A percentile compares a stretch with the other conserved stretches of the same genome.
Conservation (phyloP, 2,888 invertebrate genomes). For the Mantis religiosa region DNA sequence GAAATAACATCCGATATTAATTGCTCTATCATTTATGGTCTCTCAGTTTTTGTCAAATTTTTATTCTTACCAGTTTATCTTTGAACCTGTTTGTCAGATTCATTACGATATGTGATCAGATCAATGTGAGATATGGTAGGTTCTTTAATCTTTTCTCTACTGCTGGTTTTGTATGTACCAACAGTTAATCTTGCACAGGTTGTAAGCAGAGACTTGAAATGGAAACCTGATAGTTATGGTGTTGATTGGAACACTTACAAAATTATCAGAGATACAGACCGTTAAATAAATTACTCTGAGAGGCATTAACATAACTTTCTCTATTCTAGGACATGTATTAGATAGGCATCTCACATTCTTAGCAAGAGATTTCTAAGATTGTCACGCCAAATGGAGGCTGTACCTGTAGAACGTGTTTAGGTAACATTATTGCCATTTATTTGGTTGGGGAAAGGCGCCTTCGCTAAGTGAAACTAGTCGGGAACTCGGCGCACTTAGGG, state of each 20-base stretch:
- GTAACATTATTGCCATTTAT: not conserved
- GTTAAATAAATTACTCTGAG: not conserved
- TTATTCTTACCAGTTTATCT: too few relatives aligned
- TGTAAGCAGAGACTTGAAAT: not conserved
- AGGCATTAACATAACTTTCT: not conserved
- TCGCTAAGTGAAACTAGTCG: not conserved
- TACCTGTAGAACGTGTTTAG: not conserved
- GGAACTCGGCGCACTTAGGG: not conserved
- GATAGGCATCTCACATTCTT: not conserved
- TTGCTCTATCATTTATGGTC: too few relatives aligned
- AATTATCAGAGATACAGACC: not conserved
- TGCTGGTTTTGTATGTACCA: too few relatives aligned
- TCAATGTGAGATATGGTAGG: not conserved
- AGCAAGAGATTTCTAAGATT: not conserved
- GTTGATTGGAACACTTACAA: not conserved
- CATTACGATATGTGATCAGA: too few relatives aligned
- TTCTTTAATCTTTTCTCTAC: too few relatives aligned
- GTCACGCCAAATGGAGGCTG: not conserved
- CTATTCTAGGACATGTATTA: not conserved
- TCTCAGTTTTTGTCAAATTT: too few relatives aligned
- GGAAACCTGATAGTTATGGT: not conserved
- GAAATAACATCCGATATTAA: too few relatives aligned
- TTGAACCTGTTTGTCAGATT: too few relatives aligned
- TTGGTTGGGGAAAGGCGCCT: not conserved
- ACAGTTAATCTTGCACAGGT: not conserved